Conservation (phyloP, 30 jellyfish, hydroid and myxozoan genomes). For the Cassiopea xamachana region DNA sequence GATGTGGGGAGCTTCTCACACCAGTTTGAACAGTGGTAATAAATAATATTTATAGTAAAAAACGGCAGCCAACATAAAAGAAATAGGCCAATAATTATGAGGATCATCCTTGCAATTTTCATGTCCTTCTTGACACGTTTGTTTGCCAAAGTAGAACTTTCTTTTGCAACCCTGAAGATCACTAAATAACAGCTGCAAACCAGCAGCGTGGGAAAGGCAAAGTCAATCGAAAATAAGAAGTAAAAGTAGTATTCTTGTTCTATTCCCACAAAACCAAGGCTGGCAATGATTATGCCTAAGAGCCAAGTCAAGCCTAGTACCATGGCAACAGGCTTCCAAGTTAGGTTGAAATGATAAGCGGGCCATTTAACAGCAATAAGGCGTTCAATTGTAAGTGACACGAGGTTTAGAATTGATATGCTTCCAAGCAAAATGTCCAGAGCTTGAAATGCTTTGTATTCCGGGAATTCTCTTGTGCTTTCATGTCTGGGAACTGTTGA, state of each 20-base stretch:
- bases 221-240: constrained; percentile 40
- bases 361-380: constrained; percentile 85
- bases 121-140: constrained; percentile 72
- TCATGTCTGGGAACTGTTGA: constrained; percentile 48
- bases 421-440: constrained; percentile 85
- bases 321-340: constrained; percentile 73
- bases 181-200: constrained; percentile 67
- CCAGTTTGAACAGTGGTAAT: constrained; percentile 57
- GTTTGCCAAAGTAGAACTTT: constrained; percentile 59
- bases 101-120: constrained; percentile 86
- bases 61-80: constrained; percentile 92
- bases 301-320: constrained; percentile 81
- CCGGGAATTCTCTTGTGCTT: background rate
- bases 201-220: constrained; percentile 74
- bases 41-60: constrained; percentile 65
- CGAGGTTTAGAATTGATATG: constrained; percentile 73
- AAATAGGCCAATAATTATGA: constrained; percentile 86
- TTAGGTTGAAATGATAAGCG: constrained; percentile 80
- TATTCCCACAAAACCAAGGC: background rate
- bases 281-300: constrained; percentile 59
- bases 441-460: constrained; percentile 40
- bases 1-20: constrained; percentile 36
- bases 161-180: constrained; percentile 74
- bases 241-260: constrained; percentile 7
- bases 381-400: constrained; percentile 83